phyloP scores from a whole-genome alignment of 2,888 invertebrate species.

The Scelioninae gen. 2 region DNA sequence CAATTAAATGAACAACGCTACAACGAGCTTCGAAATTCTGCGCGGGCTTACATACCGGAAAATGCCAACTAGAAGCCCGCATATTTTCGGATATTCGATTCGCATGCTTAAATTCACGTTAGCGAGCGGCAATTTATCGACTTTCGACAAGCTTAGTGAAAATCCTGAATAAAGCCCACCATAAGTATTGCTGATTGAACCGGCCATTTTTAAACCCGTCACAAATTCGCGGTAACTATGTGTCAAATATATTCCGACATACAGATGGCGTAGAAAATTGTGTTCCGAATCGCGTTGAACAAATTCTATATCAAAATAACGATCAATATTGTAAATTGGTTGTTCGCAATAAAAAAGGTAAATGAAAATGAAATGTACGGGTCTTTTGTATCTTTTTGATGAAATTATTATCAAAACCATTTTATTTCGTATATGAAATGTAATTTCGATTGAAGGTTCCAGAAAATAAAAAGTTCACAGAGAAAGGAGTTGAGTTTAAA shows the following conservation, averaged over 20 bases:
- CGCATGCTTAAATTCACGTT: slow-evolving; percentile 52
- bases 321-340: not conserved
- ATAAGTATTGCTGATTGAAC: slow-evolving; percentile 52
- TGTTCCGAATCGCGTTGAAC: not conserved
- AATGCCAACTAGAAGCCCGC: slow-evolving; percentile 38
- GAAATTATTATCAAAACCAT: too few relatives aligned
- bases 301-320: too few relatives aligned
- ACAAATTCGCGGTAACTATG: slow-evolving; percentile 20
- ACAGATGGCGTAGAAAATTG: not conserved
- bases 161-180: slow-evolving; percentile 54
- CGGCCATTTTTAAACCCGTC: slow-evolving; percentile 30
- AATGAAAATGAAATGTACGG: too few relatives aligned
- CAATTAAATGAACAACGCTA: slow-evolving; percentile 45
- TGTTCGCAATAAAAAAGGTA: too few relatives aligned
- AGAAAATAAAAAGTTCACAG: too few relatives aligned
- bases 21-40: slow-evolving; percentile 26
- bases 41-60: slow-evolving; percentile 13
- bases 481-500: too few relatives aligned
- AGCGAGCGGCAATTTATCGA: slow-evolving; percentile 52
- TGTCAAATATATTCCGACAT: not conserved
- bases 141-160: slow-evolving; percentile 54
- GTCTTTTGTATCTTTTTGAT: too few relatives aligned
- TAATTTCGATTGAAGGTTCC: too few relatives aligned
- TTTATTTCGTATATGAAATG: too few relatives aligned
- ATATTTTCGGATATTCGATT: slow-evolving; percentile 52